A percentile compares a stretch with the other conserved stretches of the same genome.
Conservation (phyloP, 2,113 vertebrate species). For the Strix uralensis region DNA sequence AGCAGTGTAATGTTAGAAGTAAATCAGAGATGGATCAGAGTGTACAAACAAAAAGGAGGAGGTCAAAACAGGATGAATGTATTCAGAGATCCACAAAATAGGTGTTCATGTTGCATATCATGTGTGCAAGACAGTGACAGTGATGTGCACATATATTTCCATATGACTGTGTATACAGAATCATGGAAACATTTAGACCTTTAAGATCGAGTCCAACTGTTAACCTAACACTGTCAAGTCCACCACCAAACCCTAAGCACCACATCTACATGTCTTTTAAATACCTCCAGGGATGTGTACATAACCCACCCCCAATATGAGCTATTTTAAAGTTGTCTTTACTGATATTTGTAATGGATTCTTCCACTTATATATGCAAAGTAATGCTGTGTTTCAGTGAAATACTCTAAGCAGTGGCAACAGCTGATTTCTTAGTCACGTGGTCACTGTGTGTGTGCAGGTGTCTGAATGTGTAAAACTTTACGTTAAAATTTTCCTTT, state of each 20-base stretch:
- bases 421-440: not conserved
- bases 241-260: not conserved
- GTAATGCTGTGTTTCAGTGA: not conserved
- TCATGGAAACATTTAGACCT: not conserved
- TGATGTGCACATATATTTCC: not conserved
- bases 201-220: not conserved
- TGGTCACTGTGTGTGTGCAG: too few relatives aligned
- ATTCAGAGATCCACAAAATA: not conserved
- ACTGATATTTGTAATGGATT: not conserved
- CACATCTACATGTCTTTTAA: not conserved
- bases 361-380: not conserved
- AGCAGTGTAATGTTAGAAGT: not conserved
- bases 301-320: accelerated
- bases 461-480: not conserved
- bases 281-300: accelerated
- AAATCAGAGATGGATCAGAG: not conserved
- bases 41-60: not conserved
- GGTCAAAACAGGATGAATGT: not conserved
- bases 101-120: too few relatives aligned
- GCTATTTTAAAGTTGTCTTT: not conserved
- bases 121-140: not conserved
- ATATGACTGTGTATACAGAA: too few relatives aligned
- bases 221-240: not conserved
- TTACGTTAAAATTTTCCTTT: not conserved
- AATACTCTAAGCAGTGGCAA: not conserved